These are phyloP conservation scores for Piaya cayana DNA, from an alignment of 2,113 vertebrate species.

Conservation along the genomic window DNA sequence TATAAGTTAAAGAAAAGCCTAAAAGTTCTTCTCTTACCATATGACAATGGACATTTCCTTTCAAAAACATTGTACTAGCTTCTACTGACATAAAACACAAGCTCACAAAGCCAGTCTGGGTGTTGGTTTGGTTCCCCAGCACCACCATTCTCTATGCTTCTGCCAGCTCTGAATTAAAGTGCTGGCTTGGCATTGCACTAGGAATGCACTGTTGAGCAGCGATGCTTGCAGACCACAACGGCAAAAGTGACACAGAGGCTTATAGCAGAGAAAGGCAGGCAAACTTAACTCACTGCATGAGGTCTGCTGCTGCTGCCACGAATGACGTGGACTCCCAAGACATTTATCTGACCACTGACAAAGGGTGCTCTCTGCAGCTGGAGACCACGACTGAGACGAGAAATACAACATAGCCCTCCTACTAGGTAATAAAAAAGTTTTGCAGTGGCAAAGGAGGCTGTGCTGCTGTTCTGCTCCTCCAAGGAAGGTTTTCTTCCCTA, in stretches of 20 bases:
- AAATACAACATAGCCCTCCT: not conserved
- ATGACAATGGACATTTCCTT: not conserved
- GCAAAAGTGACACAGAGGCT: not conserved
- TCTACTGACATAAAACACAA: not conserved
- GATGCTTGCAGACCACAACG: not conserved
- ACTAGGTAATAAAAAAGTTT: not conserved
- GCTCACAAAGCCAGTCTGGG: not conserved
- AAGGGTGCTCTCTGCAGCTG: not conserved
- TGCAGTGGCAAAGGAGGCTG: not conserved
- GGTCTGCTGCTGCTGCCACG: rapidly evolving
- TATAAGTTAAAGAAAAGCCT: not conserved
- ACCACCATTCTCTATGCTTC: not conserved
- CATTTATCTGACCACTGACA: not conserved
- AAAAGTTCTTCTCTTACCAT: not conserved
- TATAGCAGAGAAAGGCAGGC: not conserved
- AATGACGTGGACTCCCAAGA: rapidly evolving
- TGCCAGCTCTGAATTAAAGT: not conserved
- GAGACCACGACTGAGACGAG: rapidly evolving
- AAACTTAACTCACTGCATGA: not conserved
- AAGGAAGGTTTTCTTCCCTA: not conserved
- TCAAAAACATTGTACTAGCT: not conserved
- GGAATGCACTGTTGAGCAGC: not conserved
- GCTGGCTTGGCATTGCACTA: not conserved
- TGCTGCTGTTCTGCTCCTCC: not conserved
- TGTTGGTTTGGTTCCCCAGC: not conserved